phyloP scores from a whole-genome alignment of 35 echinoderm and acorn worm species.

The Amphiura filiformis region DNA sequence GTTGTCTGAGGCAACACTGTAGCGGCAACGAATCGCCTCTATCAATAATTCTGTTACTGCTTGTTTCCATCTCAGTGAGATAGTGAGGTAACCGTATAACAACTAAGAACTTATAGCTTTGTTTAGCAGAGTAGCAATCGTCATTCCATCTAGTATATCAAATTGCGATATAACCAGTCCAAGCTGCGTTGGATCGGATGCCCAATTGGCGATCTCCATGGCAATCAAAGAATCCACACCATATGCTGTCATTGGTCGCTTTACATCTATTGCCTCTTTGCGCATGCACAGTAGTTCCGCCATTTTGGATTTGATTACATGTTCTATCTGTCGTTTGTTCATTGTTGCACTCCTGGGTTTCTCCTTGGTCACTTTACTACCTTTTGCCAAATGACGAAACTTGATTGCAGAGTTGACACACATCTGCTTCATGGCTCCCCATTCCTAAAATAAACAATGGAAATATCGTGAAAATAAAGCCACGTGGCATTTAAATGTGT shows the following conservation, averaged over 20 bases:
- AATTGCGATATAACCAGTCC: constrained; percentile 26
- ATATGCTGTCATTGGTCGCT: constrained; percentile 23
- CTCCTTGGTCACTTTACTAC: background rate
- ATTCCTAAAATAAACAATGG: constrained; percentile 6
- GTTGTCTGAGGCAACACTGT: too few species aligned
- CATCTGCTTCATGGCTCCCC: constrained; percentile 9
- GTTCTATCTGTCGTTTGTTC: background rate
- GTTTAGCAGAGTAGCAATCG: constrained; percentile 3
- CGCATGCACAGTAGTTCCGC: constrained; percentile 31
- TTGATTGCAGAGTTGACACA: constrained; percentile 17
- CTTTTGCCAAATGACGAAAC: constrained; percentile 25
- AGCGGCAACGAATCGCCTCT: too few species aligned
- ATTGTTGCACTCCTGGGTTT: background rate
- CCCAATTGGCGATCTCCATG: constrained; percentile 39
- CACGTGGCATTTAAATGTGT: too few species aligned
- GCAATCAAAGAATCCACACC: constrained; percentile 33
- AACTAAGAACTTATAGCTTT: too few species aligned
- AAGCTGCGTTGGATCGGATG: background rate
- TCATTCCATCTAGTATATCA: constrained; percentile 28
- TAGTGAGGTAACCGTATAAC: too few species aligned
- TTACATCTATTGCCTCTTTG: constrained; percentile 18
- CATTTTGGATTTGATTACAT: constrained; percentile 29
- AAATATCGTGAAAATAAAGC: too few species aligned
- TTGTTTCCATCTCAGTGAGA: too few species aligned
- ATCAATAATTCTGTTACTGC: too few species aligned